Percentiles rank a stretch among this genome's conserved stretches.
Conservation (phyloP, 2,797 vertebrate genomes). For the Notolepis coatsorum region DNA sequence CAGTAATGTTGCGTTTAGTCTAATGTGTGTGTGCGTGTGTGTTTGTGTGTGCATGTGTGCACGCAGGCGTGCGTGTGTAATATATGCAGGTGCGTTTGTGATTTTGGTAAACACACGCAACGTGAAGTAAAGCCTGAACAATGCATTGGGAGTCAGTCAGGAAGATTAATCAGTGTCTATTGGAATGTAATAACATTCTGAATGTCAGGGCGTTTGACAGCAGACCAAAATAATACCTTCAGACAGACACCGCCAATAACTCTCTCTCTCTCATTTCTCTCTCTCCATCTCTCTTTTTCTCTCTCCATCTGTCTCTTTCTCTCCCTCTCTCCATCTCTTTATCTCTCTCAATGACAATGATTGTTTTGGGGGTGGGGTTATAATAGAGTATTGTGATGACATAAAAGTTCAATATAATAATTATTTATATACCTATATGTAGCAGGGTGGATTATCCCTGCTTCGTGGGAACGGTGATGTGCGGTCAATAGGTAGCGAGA, state of each 20-base stretch:
- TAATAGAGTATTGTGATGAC: too few species aligned
- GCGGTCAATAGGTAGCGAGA: too few species aligned
- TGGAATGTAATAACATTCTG: constrained; percentile 80
- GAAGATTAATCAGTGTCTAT: constrained; percentile 76
- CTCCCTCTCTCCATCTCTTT: not conserved
- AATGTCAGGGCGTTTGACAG: constrained; percentile 80
- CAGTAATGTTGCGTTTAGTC: constrained; percentile 29
- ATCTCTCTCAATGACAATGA: constrained; percentile 12
- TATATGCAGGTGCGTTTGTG: constrained; percentile 38
- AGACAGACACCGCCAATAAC: constrained; percentile 49
- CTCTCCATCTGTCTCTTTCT: not conserved
- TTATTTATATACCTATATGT: too few species aligned
- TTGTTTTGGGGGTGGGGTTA: too few species aligned
- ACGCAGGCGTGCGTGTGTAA: not conserved
- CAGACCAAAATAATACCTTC: constrained; percentile 74
- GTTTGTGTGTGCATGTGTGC: not conserved
- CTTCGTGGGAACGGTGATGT: too few species aligned
- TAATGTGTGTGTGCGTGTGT: constrained; percentile 34
- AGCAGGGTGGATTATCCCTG: too few species aligned
- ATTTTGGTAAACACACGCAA: constrained; percentile 59
- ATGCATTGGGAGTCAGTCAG: constrained; percentile 72
- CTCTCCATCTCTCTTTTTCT: constrained; percentile 6
- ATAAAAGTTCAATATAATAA: too few species aligned
- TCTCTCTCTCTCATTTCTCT: constrained; percentile 38
- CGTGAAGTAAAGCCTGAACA: constrained; percentile 68